Base-by-base conservation (phyloP, 1,140 invertebrate genomes). In the Limonius californicus region DNA sequence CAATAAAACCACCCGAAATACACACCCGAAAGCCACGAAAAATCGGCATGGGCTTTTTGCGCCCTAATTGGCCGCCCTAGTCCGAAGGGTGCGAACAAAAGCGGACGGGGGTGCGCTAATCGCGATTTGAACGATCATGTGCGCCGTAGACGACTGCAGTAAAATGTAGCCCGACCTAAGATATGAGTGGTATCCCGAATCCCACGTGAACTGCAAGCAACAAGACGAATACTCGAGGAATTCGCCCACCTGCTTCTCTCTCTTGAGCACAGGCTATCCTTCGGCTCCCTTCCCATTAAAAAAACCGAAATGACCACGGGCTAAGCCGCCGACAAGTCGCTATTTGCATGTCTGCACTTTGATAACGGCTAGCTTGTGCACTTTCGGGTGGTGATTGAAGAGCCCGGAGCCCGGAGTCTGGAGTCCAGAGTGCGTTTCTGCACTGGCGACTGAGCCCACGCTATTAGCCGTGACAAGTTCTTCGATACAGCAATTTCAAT, bases 191-290 rank as follows among this genome's bases (percentile, higher is more conserved):
- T 67, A 67, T 66, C 62, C 59, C 65, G 62, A 67, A 64, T 54
- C 65, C 65, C 65, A 67, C 65, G 65, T 67, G 65, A 67, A 67
- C 64, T 67, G 62, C 65, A 67, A 57, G 42, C 55, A 61, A 67
- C 62, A 64, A 67, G 57, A 67, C 62, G 62, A 67, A 66, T 55
- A 63, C 62, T 61, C 47, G 54, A 62, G 56, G 63, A 68, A 68
- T 68, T 68, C 66, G 66, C 66, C 66, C 66, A 68, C 66, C 63
- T 68, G 66, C 43, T 62, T 68, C 61, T 68, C 59, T 65, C 63
- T 68, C 27, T 50, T 32, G 16, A 47, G 50, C 50, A 61, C 50
- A 35, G 47, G 27, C 18, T 47, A 32, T 54, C 15, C 30, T 43
- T 59, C 47, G 21, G 21, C 35, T 57, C 42, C 42, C 39, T 42